Percentiles rank a stretch among this genome's conserved stretches.
These are phyloP conservation scores for Chloropsis hardwickii DNA, from an alignment of 2,113 vertebrate genomes.

Conservation along the genomic window DNA sequence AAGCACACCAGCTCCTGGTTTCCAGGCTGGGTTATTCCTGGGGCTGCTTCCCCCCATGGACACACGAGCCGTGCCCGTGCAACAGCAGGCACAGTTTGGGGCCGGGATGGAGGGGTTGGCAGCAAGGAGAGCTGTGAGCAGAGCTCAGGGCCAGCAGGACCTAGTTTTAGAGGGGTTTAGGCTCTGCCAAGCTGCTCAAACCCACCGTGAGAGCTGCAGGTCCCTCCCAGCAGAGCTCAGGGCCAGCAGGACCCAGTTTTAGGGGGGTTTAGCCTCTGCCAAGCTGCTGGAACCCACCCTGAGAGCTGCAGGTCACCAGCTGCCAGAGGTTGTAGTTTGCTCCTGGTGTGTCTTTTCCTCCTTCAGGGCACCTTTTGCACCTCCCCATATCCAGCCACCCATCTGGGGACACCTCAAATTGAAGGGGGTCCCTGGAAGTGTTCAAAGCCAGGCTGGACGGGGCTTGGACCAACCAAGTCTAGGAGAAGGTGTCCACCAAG, in stretches of 20 bases:
- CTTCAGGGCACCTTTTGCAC: neutral
- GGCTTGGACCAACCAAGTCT: neutral
- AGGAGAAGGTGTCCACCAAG: neutral
- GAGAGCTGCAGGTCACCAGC: neutral
- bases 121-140: neutral
- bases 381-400: neutral
- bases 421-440: neutral
- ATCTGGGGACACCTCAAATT: neutral
- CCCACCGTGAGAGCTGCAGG: neutral
- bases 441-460: accelerated
- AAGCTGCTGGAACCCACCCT: neutral
- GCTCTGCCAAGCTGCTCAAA: neutral
- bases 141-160: neutral
- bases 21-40: neutral
- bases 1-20: neutral
- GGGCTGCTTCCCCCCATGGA: neutral
- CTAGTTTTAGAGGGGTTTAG: neutral
- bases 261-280: neutral
- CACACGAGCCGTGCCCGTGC: neutral
- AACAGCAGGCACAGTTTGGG: neutral
- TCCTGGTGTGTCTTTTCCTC: neutral
- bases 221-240: neutral
- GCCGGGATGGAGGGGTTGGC: neutral
- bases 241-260: neutral
- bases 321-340: neutral